phyloP scores from a whole-genome alignment of 2,797 vertebrate species.

The Mastacembelus armatus region DNA sequence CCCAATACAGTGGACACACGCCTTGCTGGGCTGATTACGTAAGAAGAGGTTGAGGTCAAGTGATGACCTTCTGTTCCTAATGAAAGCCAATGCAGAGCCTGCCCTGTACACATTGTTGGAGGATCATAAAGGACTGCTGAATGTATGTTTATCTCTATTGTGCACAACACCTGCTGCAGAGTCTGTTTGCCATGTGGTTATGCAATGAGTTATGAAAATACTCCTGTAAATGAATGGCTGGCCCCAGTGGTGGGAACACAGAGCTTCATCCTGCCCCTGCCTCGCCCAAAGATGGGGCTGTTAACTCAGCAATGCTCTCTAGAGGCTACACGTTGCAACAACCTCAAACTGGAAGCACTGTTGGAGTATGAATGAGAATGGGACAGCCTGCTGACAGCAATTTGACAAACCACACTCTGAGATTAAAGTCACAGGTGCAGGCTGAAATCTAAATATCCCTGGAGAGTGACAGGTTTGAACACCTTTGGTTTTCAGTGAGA shows the following conservation, averaged over 20 bases:
- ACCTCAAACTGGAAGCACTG: not conserved
- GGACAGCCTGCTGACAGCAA: conserved; percentile 14
- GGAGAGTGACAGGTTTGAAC: not conserved
- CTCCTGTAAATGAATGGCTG: conserved; percentile 35
- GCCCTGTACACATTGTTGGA: conserved; percentile 5
- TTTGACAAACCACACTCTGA: not conserved
- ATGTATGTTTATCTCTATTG: conserved; percentile 3
- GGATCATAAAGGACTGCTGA: not conserved
- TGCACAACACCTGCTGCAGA: conserved; percentile 48
- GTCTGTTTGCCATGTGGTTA: conserved; percentile 27
- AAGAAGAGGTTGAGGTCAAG: conserved; percentile 11
- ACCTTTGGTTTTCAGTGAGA: not conserved
- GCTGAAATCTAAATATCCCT: not conserved
- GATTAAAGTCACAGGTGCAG: conserved; percentile 6
- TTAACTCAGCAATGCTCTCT: conserved; percentile 23
- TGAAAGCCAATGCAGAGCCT: not conserved
- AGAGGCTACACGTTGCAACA: not conserved
- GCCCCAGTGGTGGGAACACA: conserved; percentile 12
- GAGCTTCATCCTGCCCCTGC: not conserved
- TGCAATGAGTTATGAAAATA: conserved; percentile 26
- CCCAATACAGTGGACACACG: conserved; percentile 4
- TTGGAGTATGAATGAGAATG: not conserved
- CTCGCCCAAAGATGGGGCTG: conserved; percentile 11
- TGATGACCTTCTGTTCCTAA: conserved; percentile 23
- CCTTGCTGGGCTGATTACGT: conserved; percentile 25